Base-by-base conservation (phyloP, 1,140 invertebrate genomes). In the Ectropis grisescens region DNA sequence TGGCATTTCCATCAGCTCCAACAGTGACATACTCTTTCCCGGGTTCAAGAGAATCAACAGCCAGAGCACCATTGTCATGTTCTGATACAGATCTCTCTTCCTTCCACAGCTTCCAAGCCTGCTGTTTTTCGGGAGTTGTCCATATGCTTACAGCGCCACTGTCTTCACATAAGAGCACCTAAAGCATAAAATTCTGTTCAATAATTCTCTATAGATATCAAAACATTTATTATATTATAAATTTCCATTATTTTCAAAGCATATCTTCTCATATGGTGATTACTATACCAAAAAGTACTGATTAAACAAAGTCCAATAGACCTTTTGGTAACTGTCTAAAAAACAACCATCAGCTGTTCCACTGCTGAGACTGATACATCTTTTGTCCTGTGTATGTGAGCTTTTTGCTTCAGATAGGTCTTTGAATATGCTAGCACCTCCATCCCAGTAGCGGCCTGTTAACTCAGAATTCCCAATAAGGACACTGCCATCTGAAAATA, bases 81-180 rank as follows among this genome's bases (percentile, higher is more conserved):
- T 82, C 76, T 9, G 66, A 47, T 0, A 60, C 64, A 14, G 58
- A 60, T 1, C 58, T 25, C 4, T 70, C 64, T 16, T 65, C 46
- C 37, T 34, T 58, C 81, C 81, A 82, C 27, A 45, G 37, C 24
- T 59, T 59, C 70, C 59, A 71, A 7, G 46, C 57, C 49, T 66
- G 35, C 2, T 36, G 14, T 10, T 34, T n/a, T 2, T 39, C 32
- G 57, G 55, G 40, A n/a, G 45, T 60, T 1, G 41, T 36, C 66
- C 70, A 83, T 3, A 83, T 39, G 45, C 68, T 72, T 0, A 83
- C 23, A 32, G 67, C 50, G 11, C 80, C 80, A 58, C 45, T 66
- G 37, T 83, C 80, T 40, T 82, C 76, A 68, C 64, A 71, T 35
- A 82, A 23, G 28, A 82, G 47, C 8, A 82, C 47, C 80, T 83